Percentiles rank a stretch among this genome's conserved stretches.
Conservation (phyloP, 2,888 invertebrate genomes). For the Eilema caniola region DNA sequence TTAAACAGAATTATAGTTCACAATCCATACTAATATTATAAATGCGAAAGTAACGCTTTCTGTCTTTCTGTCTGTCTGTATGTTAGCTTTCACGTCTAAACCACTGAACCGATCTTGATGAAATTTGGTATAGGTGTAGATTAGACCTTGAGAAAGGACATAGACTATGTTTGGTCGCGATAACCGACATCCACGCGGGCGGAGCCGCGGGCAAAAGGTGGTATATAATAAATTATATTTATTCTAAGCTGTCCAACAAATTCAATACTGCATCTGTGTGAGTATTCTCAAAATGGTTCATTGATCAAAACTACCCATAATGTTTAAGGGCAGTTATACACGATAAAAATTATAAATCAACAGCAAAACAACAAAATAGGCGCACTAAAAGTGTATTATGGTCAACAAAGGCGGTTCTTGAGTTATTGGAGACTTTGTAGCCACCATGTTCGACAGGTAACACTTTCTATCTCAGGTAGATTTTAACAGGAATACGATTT, state of each 20-base stretch:
- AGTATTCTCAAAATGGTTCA: neutral
- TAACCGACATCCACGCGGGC: too few relatives aligned
- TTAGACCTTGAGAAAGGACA: too few relatives aligned
- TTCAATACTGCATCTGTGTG: neutral
- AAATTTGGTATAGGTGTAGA: too few relatives aligned
- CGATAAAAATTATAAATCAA: neutral
- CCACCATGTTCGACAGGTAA: neutral
- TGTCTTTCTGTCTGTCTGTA: too few relatives aligned
- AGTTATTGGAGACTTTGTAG: neutral
- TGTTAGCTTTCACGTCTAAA: too few relatives aligned
- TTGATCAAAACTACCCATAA: neutral
- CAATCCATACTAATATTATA: too few relatives aligned
- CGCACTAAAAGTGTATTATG: neutral
- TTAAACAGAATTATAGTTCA: neutral
- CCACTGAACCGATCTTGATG: too few relatives aligned
- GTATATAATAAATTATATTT: neutral
- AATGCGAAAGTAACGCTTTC: too few relatives aligned
- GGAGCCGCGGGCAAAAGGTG: too few relatives aligned
- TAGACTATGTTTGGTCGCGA: too few relatives aligned
- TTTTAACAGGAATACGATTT: too few relatives aligned
- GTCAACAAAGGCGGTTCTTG: neutral
- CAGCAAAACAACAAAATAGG: neutral
- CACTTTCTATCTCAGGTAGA: too few relatives aligned
- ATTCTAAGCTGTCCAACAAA: neutral
- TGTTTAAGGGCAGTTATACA: neutral